A percentile compares a stretch with the other conserved stretches of the same genome.
Evolutionary conservation across 2,888 invertebrate species (phyloP).

Genomic region (Stenurella melanura): DNA sequence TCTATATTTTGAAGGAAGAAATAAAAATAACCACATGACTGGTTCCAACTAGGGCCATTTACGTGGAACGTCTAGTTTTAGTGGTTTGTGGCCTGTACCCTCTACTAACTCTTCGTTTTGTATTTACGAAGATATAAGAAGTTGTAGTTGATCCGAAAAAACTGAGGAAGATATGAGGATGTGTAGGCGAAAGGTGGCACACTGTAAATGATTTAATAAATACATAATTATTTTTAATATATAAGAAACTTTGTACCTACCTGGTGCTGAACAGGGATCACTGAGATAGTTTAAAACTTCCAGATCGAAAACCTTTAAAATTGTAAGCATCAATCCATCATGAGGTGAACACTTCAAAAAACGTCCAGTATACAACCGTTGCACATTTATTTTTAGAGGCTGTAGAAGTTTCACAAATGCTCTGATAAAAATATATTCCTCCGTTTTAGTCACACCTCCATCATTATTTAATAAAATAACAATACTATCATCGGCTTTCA

Average conservation of each 20-base stretch:
- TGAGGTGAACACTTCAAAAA: constrained; percentile 55
- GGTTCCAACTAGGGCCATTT: too few relatives aligned
- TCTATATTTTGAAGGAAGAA: too few relatives aligned
- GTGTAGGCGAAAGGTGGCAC: too few relatives aligned
- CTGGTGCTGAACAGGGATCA: constrained; percentile 76
- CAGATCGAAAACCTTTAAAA: constrained; percentile 76
- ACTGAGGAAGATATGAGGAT: too few relatives aligned
- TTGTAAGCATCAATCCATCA: constrained; percentile 76
- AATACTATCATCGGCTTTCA: constrained; percentile 68
- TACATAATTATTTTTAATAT: neutral
- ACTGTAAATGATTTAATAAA: too few relatives aligned
- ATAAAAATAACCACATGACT: too few relatives aligned
- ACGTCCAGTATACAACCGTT: constrained; percentile 59
- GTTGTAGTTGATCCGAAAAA: too few relatives aligned
- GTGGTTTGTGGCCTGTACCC: too few relatives aligned
- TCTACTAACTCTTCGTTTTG: too few relatives aligned
- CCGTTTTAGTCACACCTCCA: constrained; percentile 84
- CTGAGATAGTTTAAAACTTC: constrained; percentile 77
- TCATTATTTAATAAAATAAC: constrained; percentile 84
- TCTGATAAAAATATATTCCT: constrained; percentile 79
- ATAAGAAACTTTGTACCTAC: constrained; percentile 70
- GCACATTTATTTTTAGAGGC: constrained; percentile 53
- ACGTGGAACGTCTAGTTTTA: too few relatives aligned
- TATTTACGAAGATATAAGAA: too few relatives aligned
- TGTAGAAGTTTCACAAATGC: constrained; percentile 66